These are phyloP conservation scores for Pangasius sanitwongsei DNA, from an alignment of 2,797 vertebrate genomes.

Conservation along the genomic window DNA sequence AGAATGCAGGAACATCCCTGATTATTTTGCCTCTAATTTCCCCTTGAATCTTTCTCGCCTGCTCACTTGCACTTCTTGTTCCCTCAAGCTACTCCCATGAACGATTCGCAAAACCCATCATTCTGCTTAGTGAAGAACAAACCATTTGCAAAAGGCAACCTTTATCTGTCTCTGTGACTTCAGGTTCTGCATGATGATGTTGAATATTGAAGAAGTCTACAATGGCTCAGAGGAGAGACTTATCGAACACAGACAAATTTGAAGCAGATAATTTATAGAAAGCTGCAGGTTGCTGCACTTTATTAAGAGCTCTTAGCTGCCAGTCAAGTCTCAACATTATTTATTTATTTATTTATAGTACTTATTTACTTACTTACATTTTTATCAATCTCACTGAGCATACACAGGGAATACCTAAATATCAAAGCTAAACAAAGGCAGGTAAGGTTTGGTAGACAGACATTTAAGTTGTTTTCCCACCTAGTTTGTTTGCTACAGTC, in stretches of 20 bases:
- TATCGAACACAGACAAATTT: conserved; percentile 37
- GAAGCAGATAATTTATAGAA: conserved; percentile 10
- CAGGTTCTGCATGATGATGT: conserved; percentile 67
- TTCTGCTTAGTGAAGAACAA: conserved; percentile 47
- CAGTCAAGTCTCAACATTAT: neutral
- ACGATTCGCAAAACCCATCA: conserved; percentile 46
- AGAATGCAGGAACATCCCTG: neutral
- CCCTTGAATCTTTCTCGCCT: conserved; percentile 18
- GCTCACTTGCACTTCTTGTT: conserved; percentile 62
- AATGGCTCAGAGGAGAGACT: conserved; percentile 63
- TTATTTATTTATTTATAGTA: neutral
- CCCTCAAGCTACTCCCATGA: conserved; percentile 61
- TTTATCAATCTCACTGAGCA: neutral
- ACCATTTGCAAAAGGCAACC: conserved; percentile 30
- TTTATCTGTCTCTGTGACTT: conserved; percentile 54
- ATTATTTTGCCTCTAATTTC: conserved; percentile 6
- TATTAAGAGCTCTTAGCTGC: neutral
- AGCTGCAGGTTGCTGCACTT: neutral
- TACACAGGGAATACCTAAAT: neutral
- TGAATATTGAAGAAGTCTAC: conserved; percentile 69
- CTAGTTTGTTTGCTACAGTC: neutral
- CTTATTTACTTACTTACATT: neutral
- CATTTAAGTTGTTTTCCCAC: neutral
- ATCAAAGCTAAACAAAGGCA: neutral
- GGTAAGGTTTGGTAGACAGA: neutral